A percentile compares a stretch with the other conserved stretches of the same genome.
phyloP scores from a whole-genome alignment of 2,797 vertebrate genomes.

The Hoplostethus mediterraneus region DNA sequence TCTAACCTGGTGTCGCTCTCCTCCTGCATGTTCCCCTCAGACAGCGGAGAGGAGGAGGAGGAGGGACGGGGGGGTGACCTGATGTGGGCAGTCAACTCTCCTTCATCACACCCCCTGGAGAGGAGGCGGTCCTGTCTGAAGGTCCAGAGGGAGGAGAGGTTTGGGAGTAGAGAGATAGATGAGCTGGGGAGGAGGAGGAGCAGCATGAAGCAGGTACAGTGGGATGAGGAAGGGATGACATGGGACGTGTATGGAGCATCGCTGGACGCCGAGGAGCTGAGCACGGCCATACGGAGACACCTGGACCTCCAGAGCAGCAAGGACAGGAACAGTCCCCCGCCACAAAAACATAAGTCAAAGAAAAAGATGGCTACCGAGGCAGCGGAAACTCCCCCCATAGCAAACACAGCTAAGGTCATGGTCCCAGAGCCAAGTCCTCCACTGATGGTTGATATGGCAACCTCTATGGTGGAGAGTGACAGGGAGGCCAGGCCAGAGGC shows the following conservation, averaged over 20 bases:
- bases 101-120: constrained; percentile 15
- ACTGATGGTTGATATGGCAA: neutral
- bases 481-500: neutral
- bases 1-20: constrained; percentile 76
- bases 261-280: constrained; percentile 91
- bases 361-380: constrained; percentile 55
- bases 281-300: constrained; percentile 91
- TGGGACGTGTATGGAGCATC: constrained; percentile 96
- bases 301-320: constrained; percentile 91
- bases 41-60: constrained; percentile 57
- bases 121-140: constrained; percentile 75
- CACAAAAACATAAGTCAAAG: constrained; percentile 73
- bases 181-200: constrained; percentile 74
- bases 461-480: constrained; percentile 17
- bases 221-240: constrained; percentile 96
- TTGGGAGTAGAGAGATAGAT: constrained; percentile 18
- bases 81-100: constrained; percentile 18
- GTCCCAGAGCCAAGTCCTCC: constrained; percentile 28
- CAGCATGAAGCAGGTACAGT: constrained; percentile 94
- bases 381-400: constrained; percentile 55
- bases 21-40: constrained; percentile 77
- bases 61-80: constrained; percentile 16
- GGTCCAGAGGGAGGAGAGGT: constrained; percentile 55
- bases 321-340: constrained; percentile 9
- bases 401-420: constrained; percentile 25